Percentiles rank a stretch among this genome's conserved stretches.
phyloP scores from a whole-genome alignment of 2,113 vertebrate genomes.

The Tursiops truncatus region DNA sequence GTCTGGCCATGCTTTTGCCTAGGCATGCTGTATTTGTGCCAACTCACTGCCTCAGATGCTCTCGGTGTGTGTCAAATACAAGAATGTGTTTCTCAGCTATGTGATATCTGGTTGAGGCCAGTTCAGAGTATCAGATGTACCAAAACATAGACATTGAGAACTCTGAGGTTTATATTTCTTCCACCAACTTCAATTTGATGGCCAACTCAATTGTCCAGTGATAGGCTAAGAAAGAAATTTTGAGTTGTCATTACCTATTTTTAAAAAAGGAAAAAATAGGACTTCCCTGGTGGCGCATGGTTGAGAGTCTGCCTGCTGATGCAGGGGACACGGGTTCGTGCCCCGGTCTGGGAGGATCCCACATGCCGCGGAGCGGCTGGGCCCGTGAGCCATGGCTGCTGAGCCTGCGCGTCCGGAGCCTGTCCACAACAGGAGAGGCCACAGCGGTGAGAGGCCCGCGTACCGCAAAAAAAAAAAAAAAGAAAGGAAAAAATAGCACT shows the following conservation, averaged over 20 bases:
- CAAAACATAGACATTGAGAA: constrained; percentile 40
- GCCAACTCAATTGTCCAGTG: constrained; percentile 18
- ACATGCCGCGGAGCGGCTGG: no score
- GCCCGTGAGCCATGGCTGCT: no score
- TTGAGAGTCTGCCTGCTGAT: no score
- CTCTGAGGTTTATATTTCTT: constrained; percentile 21
- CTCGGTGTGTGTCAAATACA: constrained; percentile 26
- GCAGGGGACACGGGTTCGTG: no score
- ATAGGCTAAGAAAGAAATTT: neutral
- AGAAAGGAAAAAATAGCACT: neutral
- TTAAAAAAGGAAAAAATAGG: neutral
- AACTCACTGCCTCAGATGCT: neutral
- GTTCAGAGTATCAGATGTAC: constrained; percentile 1
- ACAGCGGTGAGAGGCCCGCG: no score
- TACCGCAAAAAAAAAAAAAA: neutral
- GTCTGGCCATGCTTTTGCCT: neutral
- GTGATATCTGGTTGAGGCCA: neutral
- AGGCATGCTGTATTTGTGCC: constrained; percentile 25
- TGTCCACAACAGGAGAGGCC: no score
- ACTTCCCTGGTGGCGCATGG: no score
- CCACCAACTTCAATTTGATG: constrained; percentile 30
- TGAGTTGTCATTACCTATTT: neutral
- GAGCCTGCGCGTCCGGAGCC: no score
- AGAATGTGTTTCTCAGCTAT: neutral
- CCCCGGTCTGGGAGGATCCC: no score